phyloP scores from a whole-genome alignment of 2,797 vertebrate genomes.

The Malacoraja senta region DNA sequence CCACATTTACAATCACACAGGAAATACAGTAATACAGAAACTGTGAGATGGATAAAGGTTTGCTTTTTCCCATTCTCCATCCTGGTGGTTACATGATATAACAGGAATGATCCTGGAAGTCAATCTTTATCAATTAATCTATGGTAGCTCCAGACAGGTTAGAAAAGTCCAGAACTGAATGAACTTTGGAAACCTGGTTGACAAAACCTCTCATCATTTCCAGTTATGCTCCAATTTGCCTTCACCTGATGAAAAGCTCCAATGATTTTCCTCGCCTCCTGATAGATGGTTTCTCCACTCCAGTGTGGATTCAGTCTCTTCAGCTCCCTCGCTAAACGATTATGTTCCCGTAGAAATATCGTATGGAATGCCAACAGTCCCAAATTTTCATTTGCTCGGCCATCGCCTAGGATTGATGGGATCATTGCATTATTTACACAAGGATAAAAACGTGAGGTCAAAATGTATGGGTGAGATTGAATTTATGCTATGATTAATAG shows the following conservation, averaged over 20 bases:
- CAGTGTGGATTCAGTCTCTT: conserved; percentile 30
- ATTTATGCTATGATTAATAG: background rate
- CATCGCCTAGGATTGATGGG: background rate
- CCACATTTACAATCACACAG: background rate
- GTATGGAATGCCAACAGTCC: conserved; percentile 11
- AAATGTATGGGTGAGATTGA: background rate
- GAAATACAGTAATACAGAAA: background rate
- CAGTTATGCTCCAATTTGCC: background rate
- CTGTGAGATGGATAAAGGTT: background rate
- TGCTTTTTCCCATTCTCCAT: background rate
- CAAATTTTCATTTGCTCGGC: conserved; percentile 24
- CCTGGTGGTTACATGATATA: background rate
- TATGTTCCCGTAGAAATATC: conserved; percentile 37
- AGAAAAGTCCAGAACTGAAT: background rate
- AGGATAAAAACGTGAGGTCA: background rate
- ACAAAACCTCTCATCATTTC: background rate
- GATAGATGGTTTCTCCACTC: conserved; percentile 34
- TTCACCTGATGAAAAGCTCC: conserved; percentile 23
- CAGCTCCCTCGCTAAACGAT: conserved; percentile 21
- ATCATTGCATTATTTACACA: background rate
- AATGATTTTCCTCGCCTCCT: conserved; percentile 30
- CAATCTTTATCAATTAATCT: background rate
- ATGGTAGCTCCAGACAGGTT: background rate
- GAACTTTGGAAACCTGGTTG: background rate
- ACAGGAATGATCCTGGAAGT: background rate